Base-by-base conservation (phyloP, 2,888 invertebrate species). In the Anthoptus insignis region DNA sequence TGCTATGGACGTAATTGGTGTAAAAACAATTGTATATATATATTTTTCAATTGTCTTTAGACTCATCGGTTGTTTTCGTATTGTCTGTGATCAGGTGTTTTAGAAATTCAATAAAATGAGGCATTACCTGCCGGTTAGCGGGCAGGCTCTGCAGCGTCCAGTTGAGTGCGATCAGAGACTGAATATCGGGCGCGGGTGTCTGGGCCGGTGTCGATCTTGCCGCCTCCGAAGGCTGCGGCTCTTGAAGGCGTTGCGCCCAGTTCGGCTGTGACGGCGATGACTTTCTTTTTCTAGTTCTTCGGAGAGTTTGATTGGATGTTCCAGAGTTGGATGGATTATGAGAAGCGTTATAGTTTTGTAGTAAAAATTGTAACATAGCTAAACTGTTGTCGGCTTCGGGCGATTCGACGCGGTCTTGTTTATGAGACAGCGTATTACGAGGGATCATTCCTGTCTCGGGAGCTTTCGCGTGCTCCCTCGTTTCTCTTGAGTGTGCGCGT, bases 231-330 rank as follows among this genome's bases (percentile, higher is more conserved):
- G 34, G 34, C 34, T 9, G 9, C 34, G 13, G 34, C 34, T 34
- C 13, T 9, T 9, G n/a, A 34, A 13, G 11, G 3, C 3, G 34
- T 13, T 11, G 2, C 13, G 34, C n/a, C 13, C 11, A 13, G 11
- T 13, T 34, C 34, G 34, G 34, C n/a, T 34, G 34, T 4, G 34
- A 13, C 13, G 34, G 13, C 8, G 34, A 13, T 3, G 9, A 13
- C 34, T 50, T 50, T 32, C 50, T 29, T 29, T 50, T 50, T 50
- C 29, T 50, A 13, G 50, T 29, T 8, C 29, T 16, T 14, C 50
- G 29, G 50, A 50, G 50, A 14, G 50, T 29, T 16, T 19, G 16
- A 14, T 19, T 50, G 16, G 29, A 29, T 16, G 27, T 19, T 50
- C 13, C 50, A 29, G 27, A 8, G 50, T 19, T 29, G 13, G 34